A percentile compares a stretch with the other conserved stretches of the same genome.
These are phyloP conservation scores for Apodemus speciosus DNA, from an alignment of 2,113 vertebrate species.

Conservation along the genomic window DNA sequence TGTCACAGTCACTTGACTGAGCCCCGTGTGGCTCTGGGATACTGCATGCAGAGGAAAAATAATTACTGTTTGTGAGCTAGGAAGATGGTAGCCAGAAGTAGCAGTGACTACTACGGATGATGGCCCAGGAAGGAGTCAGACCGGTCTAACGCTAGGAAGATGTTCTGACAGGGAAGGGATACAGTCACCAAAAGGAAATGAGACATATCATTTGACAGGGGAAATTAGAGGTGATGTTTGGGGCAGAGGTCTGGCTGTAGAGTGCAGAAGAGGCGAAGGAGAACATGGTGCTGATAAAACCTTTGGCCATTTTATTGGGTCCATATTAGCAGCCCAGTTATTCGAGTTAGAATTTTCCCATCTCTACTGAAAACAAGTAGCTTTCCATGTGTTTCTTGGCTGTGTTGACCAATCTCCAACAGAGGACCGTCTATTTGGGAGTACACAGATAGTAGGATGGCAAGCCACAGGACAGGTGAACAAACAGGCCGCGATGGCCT, in stretches of 20 bases:
- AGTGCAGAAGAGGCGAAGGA: neutral
- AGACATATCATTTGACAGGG: constrained; percentile 3
- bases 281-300: neutral
- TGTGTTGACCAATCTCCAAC: neutral
- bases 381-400: neutral
- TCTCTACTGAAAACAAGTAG: neutral
- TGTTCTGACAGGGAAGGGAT: neutral
- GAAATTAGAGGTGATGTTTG: neutral
- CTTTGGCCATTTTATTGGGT: neutral
- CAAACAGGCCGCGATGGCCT: neutral
- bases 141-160: neutral
- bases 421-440: neutral
- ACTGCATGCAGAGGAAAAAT: neutral
- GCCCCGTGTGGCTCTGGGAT: neutral
- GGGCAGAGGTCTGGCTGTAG: neutral
- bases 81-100: neutral
- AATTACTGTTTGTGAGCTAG: neutral
- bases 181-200: constrained; percentile 3
- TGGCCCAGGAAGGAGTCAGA: neutral
- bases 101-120: neutral
- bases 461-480: neutral
- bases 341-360: neutral
- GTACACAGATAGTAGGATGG: neutral
- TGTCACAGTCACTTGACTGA: neutral
- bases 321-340: neutral